A percentile compares a stretch with the other conserved stretches of the same genome.
phyloP scores from a whole-genome alignment of 2,888 invertebrate genomes.

The Dicycla oo region DNA sequence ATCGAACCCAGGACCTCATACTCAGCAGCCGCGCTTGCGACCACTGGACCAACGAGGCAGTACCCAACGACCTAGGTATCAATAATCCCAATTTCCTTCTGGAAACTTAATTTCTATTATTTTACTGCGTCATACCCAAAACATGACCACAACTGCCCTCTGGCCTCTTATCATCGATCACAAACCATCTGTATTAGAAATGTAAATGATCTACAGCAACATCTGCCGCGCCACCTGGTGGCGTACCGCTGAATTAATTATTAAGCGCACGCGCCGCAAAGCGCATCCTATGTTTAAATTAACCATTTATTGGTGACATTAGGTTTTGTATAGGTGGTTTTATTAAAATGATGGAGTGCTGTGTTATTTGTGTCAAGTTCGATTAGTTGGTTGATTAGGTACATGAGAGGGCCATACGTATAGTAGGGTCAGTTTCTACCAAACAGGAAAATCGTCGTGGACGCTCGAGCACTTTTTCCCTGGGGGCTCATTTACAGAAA shows the following conservation, averaged over 20 bases:
- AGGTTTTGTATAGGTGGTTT: constrained; percentile 14
- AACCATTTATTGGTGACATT: constrained; percentile 59
- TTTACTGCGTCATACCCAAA: constrained; percentile 18
- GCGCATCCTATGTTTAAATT: constrained; percentile 67
- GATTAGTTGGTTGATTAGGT: constrained; percentile 2
- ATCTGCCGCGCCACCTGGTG: constrained; percentile 89
- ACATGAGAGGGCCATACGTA: background rate
- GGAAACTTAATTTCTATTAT: background rate
- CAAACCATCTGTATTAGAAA: constrained; percentile 70
- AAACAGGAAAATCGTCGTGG: no score
- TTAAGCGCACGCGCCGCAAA: constrained; percentile 76
- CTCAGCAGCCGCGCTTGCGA: no score
- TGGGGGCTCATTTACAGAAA: no score
- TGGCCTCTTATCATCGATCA: constrained; percentile 64
- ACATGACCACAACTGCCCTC: constrained; percentile 52
- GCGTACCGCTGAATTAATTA: constrained; percentile 85
- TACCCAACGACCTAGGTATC: no score
- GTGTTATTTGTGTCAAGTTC: constrained; percentile 25
- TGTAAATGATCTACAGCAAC: constrained; percentile 76
- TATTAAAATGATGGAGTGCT: constrained; percentile 29
- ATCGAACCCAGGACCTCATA: no score
- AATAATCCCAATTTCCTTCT: no score
- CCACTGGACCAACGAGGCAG: no score
- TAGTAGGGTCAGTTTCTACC: no score
- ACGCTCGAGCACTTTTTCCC: no score